phyloP scores from a whole-genome alignment of 2,113 vertebrate genomes.

The Periophthalmus modestus region DNA sequence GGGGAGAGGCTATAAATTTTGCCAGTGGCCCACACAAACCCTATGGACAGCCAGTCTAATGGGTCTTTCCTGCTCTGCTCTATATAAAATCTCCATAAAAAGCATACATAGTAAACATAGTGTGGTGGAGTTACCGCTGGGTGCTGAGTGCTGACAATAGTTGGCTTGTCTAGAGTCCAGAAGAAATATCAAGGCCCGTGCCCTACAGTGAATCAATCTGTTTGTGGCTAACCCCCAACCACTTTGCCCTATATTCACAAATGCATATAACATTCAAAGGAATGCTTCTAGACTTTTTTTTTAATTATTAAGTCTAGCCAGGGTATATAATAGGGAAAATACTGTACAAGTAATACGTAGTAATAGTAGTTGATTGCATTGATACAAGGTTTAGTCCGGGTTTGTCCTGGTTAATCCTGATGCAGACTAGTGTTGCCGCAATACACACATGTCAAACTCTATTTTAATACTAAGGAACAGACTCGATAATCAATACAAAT shows the following conservation, averaged over 20 bases:
- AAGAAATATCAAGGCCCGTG: not conserved
- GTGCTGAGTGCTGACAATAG: constrained; percentile 4
- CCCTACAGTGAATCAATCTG: not conserved
- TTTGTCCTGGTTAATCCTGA: too few species aligned
- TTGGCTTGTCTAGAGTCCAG: not conserved
- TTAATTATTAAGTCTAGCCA: not conserved
- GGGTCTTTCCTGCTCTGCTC: not conserved
- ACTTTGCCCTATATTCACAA: not conserved
- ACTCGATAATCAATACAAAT: too few species aligned
- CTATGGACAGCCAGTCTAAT: not conserved
- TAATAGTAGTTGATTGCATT: too few species aligned
- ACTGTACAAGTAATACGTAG: too few species aligned
- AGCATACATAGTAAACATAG: not conserved
- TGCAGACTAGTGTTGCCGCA: too few species aligned
- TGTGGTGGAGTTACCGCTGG: not conserved
- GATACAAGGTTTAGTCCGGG: too few species aligned
- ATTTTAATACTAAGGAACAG: too few species aligned
- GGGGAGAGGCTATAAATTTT: constrained; percentile 6
- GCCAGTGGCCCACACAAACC: not conserved
- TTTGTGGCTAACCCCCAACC: constrained; percentile 6
- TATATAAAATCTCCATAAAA: constrained; percentile 4
- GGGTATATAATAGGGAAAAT: too few species aligned
- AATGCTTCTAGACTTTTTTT: not conserved
- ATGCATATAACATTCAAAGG: not conserved
- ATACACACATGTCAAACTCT: too few species aligned